Evolutionary conservation across 2,113 vertebrate genomes (phyloP).

Genomic region (Pachycephala philippinensis): DNA sequence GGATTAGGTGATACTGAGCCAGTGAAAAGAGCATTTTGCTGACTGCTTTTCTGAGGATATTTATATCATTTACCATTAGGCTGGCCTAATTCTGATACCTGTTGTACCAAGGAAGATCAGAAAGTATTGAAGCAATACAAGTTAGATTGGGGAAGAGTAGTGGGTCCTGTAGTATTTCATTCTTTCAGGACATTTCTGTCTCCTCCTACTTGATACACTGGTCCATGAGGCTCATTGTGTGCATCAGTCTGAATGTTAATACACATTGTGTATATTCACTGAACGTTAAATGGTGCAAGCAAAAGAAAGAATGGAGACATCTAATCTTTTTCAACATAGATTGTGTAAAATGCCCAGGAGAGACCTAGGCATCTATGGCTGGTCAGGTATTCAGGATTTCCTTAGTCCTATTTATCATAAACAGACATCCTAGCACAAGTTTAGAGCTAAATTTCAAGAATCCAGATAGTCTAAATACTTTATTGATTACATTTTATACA

Average conservation of each 20-base stretch:
- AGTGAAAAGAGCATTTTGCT: neutral
- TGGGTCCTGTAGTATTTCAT: neutral
- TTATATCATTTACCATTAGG: neutral
- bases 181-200: neutral
- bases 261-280: neutral
- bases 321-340: neutral
- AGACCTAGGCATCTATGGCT: neutral
- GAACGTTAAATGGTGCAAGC: neutral
- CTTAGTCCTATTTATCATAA: neutral
- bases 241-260: neutral
- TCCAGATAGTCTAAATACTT: slow-evolving; percentile 11
- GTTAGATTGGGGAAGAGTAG: neutral
- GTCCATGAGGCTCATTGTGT: neutral
- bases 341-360: neutral
- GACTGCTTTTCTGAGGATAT: neutral
- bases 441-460: neutral
- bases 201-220: neutral
- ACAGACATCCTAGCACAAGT: neutral
- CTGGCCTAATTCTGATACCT: neutral
- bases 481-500: slow-evolving; percentile 49
- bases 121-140: neutral
- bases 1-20: neutral
- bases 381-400: neutral
- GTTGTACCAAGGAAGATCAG: neutral
- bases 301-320: neutral